Base-by-base conservation (phyloP, 2,888 invertebrate species). In the Frankliniella fusca region DNA sequence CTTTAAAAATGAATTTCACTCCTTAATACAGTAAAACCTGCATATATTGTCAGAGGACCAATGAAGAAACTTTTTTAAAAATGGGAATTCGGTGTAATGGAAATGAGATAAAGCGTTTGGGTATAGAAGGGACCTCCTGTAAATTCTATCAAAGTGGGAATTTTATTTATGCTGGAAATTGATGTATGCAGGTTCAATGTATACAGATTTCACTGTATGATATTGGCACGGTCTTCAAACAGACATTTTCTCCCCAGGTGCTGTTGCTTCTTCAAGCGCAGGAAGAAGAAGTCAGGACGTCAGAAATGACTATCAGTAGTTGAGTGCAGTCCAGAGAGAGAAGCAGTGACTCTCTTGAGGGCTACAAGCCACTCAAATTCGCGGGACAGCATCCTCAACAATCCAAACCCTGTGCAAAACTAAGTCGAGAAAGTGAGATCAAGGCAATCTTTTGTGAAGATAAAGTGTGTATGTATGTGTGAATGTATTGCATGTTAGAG, bases 201-300 rank as follows among this genome's bases (percentile, higher is more conserved):
- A n/a, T n/a, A n/a, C n/a, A 81, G 49, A 48, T 49, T 81, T n/a
- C 20, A n/a, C 27, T 81, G 15, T 48, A 27, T 27, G 54, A 23
- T n/a, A 38, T 28, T 81, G 28, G 82, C 80, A 38, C 18, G 28
- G 7, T 70, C 23, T n/a, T 12, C 15, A 48, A 70, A 50, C 80
- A 9, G 23, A 20, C 61, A 54, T 80, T 88, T 90, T 87, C 87
- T 90, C 92, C 92, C 88, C 91, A 97, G 97, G 92, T 98, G 98
- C 92, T 98, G 98, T 91, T 98, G 97, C 91, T 98, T 98, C 93
- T 97, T 97, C 93, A 97, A 97, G 91, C 94, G 97, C 90, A 97
- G 97, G 95, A 97, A 97, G 95, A 98, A 98, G 94, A 97, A 97
- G 93, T 94, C 94, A 88, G 93, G 93, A 85, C 93, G 95, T 88